phyloP scores from a whole-genome alignment of 23 tunicate genomes.

The Ascidia mentula region DNA sequence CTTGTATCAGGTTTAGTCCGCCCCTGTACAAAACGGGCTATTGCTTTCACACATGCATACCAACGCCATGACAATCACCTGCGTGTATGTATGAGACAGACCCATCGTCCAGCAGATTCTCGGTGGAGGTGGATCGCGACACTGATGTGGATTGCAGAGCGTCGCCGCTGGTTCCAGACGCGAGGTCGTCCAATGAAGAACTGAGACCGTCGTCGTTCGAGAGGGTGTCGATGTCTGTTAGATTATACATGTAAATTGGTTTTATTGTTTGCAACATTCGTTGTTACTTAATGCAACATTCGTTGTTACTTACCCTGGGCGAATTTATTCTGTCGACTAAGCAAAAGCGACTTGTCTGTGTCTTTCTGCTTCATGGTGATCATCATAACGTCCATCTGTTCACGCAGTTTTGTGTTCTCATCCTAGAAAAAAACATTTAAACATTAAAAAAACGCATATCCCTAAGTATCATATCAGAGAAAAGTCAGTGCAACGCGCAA shows the following conservation, averaged over 20 bases:
- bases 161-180: constrained; percentile 39
- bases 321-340: neutral
- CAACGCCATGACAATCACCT: too few relatives aligned
- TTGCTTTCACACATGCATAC: too few relatives aligned
- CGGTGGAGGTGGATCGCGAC: constrained; percentile 72
- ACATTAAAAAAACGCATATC: neutral
- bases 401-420: constrained; percentile 61
- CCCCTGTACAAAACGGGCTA: too few relatives aligned
- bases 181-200: constrained; percentile 64
- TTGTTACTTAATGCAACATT: too few relatives aligned
- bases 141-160: constrained; percentile 33
- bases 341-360: constrained; percentile 37
- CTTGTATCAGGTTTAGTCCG: too few relatives aligned
- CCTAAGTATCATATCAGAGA: neutral
- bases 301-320: neutral
- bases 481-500: neutral
- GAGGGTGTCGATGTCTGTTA: constrained; percentile 34
- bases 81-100: neutral
- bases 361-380: constrained; percentile 58
- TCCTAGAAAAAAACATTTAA: constrained; percentile 26
- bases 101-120: constrained; percentile 55
- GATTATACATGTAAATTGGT: too few relatives aligned
- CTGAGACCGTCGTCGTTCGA: constrained; percentile 58
- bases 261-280: too few relatives aligned
- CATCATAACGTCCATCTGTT: constrained; percentile 75